Percentiles rank a stretch among this genome's conserved stretches.
Conservation (phyloP, 2,113 vertebrate genomes). For the Eclectus roratus region DNA sequence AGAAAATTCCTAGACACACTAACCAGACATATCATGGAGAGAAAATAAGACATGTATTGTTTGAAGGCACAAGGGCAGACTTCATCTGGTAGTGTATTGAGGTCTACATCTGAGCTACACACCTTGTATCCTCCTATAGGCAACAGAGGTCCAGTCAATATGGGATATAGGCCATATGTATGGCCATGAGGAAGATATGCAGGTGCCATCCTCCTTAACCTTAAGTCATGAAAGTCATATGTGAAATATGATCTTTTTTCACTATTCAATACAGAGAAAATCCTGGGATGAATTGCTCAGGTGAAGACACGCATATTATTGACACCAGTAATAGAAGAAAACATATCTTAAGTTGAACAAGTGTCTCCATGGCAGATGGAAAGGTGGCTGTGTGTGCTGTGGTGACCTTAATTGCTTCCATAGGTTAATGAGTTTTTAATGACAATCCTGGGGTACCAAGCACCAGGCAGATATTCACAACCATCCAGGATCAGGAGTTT, state of each 20-base stretch:
- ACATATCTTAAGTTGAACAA: not conserved
- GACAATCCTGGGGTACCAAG: not conserved
- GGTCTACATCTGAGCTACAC: not conserved
- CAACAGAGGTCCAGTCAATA: not conserved
- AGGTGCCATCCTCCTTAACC: not conserved
- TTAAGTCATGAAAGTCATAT: not conserved
- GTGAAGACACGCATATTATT: not conserved
- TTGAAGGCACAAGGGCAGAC: not conserved
- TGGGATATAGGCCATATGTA: accelerated
- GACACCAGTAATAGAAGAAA: not conserved
- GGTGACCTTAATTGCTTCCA: not conserved
- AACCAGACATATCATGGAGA: not conserved
- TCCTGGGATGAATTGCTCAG: not conserved
- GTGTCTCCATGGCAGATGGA: not conserved
- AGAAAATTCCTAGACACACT: not conserved
- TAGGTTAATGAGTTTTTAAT: not conserved
- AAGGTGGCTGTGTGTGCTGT: not conserved
- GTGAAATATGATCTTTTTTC: not conserved
- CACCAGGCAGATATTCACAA: not conserved
- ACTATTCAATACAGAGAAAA: not conserved
- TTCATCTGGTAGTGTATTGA: not conserved
- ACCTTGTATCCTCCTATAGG: not conserved
- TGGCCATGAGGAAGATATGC: not conserved
- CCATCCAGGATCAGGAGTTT: not conserved
- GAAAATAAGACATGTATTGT: not conserved